Evolutionary conservation across 2,113 vertebrate species (phyloP).

Genomic region (Atherinomorus stipes): DNA sequence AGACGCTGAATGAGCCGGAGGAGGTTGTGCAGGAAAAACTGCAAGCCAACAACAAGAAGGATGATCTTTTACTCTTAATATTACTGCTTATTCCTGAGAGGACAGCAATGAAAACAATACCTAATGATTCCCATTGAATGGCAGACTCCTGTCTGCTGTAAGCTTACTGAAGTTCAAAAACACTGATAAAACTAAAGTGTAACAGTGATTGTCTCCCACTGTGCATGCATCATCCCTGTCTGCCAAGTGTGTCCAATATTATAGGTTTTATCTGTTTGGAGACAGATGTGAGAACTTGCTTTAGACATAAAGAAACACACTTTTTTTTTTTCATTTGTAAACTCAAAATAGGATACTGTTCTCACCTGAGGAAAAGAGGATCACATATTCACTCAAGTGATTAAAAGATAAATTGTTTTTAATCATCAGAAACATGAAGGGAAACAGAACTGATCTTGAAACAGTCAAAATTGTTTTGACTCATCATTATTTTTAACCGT

Average conservation of each 20-base stretch:
- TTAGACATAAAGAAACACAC: too few relatives aligned
- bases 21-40: constrained; percentile 9
- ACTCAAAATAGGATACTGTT: background rate
- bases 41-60: constrained; percentile 15
- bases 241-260: constrained; percentile 16
- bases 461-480: too few relatives aligned
- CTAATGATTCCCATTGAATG: constrained; percentile 46
- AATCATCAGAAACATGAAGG: too few relatives aligned
- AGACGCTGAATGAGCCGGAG: constrained; percentile 11
- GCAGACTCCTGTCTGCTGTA: constrained; percentile 32
- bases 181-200: constrained; percentile 35
- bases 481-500: too few relatives aligned
- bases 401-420: too few relatives aligned
- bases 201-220: constrained; percentile 49
- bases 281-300: constrained; percentile 6
- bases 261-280: constrained; percentile 41
- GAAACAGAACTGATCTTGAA: too few relatives aligned
- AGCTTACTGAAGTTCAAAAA: constrained; percentile 13
- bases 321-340: constrained; percentile 18
- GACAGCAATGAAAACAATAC: constrained; percentile 37
- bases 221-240: constrained; percentile 34
- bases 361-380: background rate
- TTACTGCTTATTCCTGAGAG: constrained; percentile 47
- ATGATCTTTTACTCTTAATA: constrained; percentile 23
- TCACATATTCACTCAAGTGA: too few relatives aligned